Evolutionary conservation across 2,888 invertebrate genomes (phyloP), one percentile per base, ranked within the genome.

Genomic region (Toxonevra muliebris): DNA sequence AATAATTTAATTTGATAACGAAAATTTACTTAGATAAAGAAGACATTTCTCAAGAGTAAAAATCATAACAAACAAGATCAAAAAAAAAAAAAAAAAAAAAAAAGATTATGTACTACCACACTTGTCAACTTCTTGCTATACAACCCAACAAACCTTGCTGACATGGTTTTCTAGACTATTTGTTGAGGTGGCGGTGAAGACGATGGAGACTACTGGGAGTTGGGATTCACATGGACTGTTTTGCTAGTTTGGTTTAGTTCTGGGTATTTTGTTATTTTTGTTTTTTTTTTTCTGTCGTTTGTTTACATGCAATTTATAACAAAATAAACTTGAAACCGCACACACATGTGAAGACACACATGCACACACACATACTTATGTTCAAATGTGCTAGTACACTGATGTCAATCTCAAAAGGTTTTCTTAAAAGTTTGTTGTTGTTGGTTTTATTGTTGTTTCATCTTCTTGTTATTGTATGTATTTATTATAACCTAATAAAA

Each of bases 301-400:
- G 48, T 65, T 65, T 59, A 61, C 59, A 61, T 52, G 50, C 48
- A 58, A 68, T 65, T 70, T 62, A 65, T 10, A 63, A 65, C 52
- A 57, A 43, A 65, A 70, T 70, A 68, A 60, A 65, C 65, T 70
- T 60, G 13, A 60, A 59, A 65, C 61, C 63, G 15, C 48, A 48
- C 48, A 48, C 48, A 30, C 30, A 30, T 30, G 30, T 30, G 41
- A n/a, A 12, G 15, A 20, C 40, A 17, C 41, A 40, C 19, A 17
- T 10, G 41, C 45, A 61, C 43, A 17, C 43, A 30, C 54, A 10
- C 19, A 55, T 30, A 13, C 52, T 13, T 40, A 57, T 13, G 15
- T 50, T 10, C 13, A 7, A 7, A 7, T 30, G 30, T 30, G 30
- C 30, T 30, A 30, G 30, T 30, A 30, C 30, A 30, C 30, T 30